phyloP scores from a whole-genome alignment of 2,797 vertebrate genomes.

The Pterois miles region DNA sequence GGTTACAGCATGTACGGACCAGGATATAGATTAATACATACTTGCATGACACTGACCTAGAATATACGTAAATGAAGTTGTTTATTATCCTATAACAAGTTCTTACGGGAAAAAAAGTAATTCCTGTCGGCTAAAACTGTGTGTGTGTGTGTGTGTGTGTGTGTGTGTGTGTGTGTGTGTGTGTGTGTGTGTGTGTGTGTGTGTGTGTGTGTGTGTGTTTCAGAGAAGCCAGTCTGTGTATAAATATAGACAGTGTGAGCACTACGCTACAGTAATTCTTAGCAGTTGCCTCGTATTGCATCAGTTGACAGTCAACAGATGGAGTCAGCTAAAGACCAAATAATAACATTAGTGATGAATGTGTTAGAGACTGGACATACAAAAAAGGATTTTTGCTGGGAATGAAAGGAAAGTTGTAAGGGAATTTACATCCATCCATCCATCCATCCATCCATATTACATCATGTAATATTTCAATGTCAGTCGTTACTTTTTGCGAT shows the following conservation, averaged over 20 bases:
- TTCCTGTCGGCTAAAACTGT: conserved; percentile 7
- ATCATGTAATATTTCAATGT: not conserved
- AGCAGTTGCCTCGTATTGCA: conserved; percentile 70
- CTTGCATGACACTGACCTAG: conserved; percentile 12
- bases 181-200: not conserved
- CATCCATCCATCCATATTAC: not conserved
- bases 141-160: not conserved
- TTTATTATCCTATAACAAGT: conserved; percentile 21
- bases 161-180: not conserved
- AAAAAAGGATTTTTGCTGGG: conserved; percentile 19
- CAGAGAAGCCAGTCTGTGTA: conserved; percentile 20
- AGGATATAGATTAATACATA: not conserved
- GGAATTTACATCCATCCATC: not conserved
- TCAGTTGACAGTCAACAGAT: conserved; percentile 70
- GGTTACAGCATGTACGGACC: not conserved
- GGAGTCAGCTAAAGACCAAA: conserved; percentile 57
- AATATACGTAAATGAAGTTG: conserved; percentile 18
- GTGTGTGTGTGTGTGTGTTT: not conserved
- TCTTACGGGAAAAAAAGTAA: conserved; percentile 16
- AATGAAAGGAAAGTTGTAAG: not conserved
- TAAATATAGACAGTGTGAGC: conserved; percentile 47
- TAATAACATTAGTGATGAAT: conserved; percentile 55
- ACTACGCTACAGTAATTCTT: conserved; percentile 32
- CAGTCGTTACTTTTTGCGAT: not conserved
- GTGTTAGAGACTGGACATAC: conserved; percentile 26